Evolutionary conservation across 2,797 vertebrate species (phyloP), one percentile per base, ranked within the genome.

Genomic region (Sebastiscus tertius): DNA sequence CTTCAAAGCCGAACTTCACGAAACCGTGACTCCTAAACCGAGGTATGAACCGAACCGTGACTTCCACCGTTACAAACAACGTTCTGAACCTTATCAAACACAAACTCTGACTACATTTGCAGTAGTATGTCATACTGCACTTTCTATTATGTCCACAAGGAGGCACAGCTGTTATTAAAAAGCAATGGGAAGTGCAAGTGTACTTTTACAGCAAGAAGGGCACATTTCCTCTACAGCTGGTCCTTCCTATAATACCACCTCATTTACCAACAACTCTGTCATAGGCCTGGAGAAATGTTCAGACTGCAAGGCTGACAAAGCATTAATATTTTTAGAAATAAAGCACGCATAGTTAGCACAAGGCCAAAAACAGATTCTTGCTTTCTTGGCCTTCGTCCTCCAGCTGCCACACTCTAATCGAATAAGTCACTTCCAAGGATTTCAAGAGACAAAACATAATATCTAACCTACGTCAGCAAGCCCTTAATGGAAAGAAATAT

Each of bases 381-480:
- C 12, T 18, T 55, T 67, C 55, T 58, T 62, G 42, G 60, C 14
- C 67, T 77, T 77, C 5, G 18, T 63, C 31, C 42, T 63, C 5
- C 33, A 75, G 26, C 59, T 64, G 36, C 42, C 8, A 8, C 10
- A 14, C 11, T 26, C n/a, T 27, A 67, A 75, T 73, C 46, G 82
- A 71, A 59, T 10, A 26, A n/a, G n/a, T 34, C 20, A 29, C 24
- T 58, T 66, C 20, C 71, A 82, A 77, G 72, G 81, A 75, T 56
- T 82, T 14, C 58, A 33, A 55, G n/a, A 88, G 80, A 85, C 81
- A 73, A 84, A 90, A 90, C 65, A 88, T 26, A 12, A 36, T 3
- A 66, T 52, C 7, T 80, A 65, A 87, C 84, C 77, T 34, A 70
- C 74, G 81, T 88, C 83, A 83, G 60, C 2, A 14, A 52, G 76